These are phyloP conservation scores for Albula goreensis DNA, from an alignment of 2,113 vertebrate species.

Conservation along the genomic window DNA sequence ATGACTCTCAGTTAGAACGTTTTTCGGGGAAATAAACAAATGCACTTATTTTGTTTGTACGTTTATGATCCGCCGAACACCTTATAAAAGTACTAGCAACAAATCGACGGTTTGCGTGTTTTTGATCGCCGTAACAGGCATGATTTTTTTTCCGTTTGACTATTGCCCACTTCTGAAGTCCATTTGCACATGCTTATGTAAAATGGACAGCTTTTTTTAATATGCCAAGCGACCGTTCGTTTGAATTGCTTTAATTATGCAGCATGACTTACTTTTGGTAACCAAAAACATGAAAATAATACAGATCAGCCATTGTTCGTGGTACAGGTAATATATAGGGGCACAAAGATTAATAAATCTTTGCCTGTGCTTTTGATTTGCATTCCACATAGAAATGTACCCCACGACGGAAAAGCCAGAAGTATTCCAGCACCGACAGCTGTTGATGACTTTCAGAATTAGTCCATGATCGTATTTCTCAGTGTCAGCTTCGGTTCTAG, in stretches of 20 bases:
- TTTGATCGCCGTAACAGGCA: too few species aligned
- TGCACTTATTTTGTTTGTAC: too few species aligned
- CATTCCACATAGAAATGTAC: slow-evolving; percentile 36
- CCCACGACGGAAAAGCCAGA: slow-evolving; percentile 28
- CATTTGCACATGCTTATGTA: too few species aligned
- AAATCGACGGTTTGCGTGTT: too few species aligned
- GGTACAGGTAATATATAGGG: not conserved
- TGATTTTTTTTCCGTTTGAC: too few species aligned
- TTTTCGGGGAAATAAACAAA: too few species aligned
- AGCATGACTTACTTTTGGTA: not conserved
- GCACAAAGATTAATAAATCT: not conserved
- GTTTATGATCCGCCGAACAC: too few species aligned
- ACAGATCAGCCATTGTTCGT: not conserved
- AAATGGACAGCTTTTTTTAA: too few species aligned
- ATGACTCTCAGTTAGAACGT: too few species aligned
- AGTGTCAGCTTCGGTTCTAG: slow-evolving; percentile 64
- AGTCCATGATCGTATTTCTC: slow-evolving; percentile 64
- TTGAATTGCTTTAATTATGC: not conserved
- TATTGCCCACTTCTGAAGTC: too few species aligned
- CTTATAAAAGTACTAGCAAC: too few species aligned
- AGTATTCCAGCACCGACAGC: slow-evolving; percentile 72
- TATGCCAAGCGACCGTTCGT: not conserved
- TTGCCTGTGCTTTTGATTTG: slow-evolving; percentile 29
- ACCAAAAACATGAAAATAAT: not conserved
- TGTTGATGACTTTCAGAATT: slow-evolving; percentile 63